Evolutionary conservation across 1,140 invertebrate species (phyloP).

Genomic region (Bombus affinis): DNA sequence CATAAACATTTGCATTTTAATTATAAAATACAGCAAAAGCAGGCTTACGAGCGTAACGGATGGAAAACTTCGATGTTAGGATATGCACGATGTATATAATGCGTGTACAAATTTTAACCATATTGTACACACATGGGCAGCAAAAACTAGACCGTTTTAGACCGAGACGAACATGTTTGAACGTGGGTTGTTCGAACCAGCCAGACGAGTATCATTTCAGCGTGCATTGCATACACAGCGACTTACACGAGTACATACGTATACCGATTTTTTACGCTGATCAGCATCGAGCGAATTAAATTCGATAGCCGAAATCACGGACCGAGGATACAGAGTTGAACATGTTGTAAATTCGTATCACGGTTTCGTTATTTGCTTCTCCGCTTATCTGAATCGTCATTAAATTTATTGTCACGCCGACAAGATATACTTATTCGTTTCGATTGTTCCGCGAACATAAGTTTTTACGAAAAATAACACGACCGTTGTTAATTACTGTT

Average conservation of each 20-base stretch:
- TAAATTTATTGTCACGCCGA: not conserved
- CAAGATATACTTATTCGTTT: not conserved
- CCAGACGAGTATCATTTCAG: not conserved
- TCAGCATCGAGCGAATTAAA: not conserved
- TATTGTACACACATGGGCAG: constrained; percentile 28
- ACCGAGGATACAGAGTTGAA: not conserved
- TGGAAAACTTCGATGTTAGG: not conserved
- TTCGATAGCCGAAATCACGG: not conserved
- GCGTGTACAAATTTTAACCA: constrained; percentile 3
- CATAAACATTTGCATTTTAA: not conserved
- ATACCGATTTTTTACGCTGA: not conserved
- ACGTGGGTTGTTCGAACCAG: not conserved
- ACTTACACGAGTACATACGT: not conserved
- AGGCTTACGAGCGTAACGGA: not conserved
- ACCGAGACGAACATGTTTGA: not conserved
- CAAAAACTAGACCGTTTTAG: constrained; percentile 4
- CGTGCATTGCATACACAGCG: not conserved
- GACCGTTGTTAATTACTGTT: not conserved
- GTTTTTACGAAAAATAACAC: not conserved
- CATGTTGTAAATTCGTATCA: not conserved
- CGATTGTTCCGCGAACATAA: too few species aligned
- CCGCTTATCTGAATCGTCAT: not conserved
- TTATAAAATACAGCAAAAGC: not conserved
- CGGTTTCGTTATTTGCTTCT: not conserved
- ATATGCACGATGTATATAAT: not conserved